phyloP scores from a whole-genome alignment of 2,888 invertebrate species.

The Mesorhabditis belari region DNA sequence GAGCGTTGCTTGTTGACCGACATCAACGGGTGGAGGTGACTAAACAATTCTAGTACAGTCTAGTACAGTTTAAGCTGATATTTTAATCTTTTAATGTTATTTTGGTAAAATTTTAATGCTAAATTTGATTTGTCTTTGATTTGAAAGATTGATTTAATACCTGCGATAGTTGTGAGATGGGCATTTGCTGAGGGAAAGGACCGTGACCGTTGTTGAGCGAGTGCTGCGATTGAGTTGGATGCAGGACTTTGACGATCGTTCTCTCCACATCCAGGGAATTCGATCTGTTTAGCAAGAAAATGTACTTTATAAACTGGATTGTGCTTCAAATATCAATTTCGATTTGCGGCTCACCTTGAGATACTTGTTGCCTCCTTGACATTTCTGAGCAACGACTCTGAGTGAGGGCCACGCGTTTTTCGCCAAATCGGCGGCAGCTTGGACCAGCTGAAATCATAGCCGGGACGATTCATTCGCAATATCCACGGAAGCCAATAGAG shows the following conservation, averaged over 20 bases:
- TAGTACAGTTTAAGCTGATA: no score
- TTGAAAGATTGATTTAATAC: no score
- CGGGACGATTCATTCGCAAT: constrained; percentile 51
- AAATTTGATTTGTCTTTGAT: no score
- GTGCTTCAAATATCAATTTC: no score
- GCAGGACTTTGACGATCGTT: background rate
- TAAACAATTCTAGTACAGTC: no score
- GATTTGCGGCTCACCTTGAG: background rate
- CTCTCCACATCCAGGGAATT: constrained; percentile 44
- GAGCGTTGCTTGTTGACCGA: constrained; percentile 44
- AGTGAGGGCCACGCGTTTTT: constrained; percentile 44
- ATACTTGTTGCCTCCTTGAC: constrained; percentile 32
- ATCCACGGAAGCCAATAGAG: constrained; percentile 52
- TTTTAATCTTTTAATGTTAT: background rate
- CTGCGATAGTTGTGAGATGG: constrained; percentile 10
- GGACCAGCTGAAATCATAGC: constrained; percentile 38
- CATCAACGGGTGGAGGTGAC: constrained; percentile 22
- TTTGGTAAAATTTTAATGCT: background rate
- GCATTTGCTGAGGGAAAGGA: constrained; percentile 1
- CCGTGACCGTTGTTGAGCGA: background rate
- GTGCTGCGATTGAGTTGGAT: background rate
- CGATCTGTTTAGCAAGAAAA: constrained; percentile 15
- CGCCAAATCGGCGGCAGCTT: constrained; percentile 44
- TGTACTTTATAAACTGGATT: no score
- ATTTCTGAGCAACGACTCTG: constrained; percentile 48